Conservation (phyloP, 2,888 invertebrate species). For the Abrostola triplasia region DNA sequence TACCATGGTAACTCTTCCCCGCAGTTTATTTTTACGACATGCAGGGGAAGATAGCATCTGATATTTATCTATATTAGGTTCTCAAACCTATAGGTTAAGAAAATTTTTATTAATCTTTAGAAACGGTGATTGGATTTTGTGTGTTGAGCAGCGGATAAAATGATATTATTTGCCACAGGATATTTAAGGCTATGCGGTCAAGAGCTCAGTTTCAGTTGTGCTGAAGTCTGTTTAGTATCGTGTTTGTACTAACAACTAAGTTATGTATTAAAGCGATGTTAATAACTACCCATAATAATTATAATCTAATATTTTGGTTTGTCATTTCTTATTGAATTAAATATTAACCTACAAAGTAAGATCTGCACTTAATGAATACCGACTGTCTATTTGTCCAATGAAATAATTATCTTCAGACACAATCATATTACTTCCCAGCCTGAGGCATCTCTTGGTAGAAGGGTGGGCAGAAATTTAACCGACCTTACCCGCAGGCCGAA, state of each 20-base stretch:
- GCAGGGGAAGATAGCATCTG: conserved; percentile 43
- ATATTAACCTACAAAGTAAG: not conserved
- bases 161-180: too few relatives aligned
- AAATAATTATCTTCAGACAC: conserved; percentile 9
- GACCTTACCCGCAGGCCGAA: conserved; percentile 53
- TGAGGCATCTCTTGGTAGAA: conserved; percentile 24
- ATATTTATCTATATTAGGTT: conserved; percentile 24
- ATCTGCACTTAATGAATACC: not conserved
- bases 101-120: conserved; percentile 12
- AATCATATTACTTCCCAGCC: conserved; percentile 17
- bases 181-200: not conserved
- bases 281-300: too few relatives aligned
- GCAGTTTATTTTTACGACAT: conserved; percentile 54
- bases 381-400: not conserved
- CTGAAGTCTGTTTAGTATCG: too few relatives aligned
- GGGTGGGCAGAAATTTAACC: conserved; percentile 41
- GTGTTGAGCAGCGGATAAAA: not conserved
- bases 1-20: conserved; percentile 50
- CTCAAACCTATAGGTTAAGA: not conserved
- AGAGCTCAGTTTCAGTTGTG: too few relatives aligned
- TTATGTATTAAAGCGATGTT: too few relatives aligned
- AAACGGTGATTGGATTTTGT: conserved; percentile 1
- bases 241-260: too few relatives aligned
- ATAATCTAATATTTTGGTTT: too few relatives aligned
- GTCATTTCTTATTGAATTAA: too few relatives aligned